Conservation (phyloP, 2,113 vertebrate species). For the Hippotragus niger region DNA sequence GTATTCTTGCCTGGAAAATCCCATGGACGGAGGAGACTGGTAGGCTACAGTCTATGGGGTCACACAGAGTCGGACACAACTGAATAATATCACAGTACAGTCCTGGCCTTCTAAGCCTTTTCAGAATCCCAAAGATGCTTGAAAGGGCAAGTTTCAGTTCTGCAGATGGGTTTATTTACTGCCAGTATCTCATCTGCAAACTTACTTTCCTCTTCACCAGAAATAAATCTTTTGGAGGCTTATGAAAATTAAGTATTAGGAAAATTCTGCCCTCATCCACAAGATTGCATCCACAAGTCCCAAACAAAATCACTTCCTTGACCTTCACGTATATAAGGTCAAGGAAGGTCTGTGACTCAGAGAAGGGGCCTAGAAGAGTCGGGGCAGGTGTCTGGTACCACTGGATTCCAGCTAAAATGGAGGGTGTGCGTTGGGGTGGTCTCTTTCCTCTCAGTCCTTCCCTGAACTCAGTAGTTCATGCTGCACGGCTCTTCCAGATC, state of each 20-base stretch:
- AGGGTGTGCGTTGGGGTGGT: background rate
- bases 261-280: background rate
- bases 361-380: background rate
- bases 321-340: background rate
- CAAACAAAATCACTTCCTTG: background rate
- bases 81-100: background rate
- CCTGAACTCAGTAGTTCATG: background rate
- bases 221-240: background rate
- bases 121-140: background rate
- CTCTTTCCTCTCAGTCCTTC: background rate
- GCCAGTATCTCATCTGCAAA: background rate
- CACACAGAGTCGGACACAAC: background rate
- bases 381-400: too few species aligned
- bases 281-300: background rate
- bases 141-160: background rate
- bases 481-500: background rate
- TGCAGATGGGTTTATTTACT: background rate
- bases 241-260: background rate
- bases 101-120: background rate
- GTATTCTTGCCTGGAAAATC: background rate
- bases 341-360: background rate
- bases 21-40: background rate
- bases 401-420: background rate
- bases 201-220: background rate
- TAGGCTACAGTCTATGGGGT: background rate